Base-by-base conservation (phyloP, 1,140 invertebrate species). In the Helicoverpa armigera region DNA sequence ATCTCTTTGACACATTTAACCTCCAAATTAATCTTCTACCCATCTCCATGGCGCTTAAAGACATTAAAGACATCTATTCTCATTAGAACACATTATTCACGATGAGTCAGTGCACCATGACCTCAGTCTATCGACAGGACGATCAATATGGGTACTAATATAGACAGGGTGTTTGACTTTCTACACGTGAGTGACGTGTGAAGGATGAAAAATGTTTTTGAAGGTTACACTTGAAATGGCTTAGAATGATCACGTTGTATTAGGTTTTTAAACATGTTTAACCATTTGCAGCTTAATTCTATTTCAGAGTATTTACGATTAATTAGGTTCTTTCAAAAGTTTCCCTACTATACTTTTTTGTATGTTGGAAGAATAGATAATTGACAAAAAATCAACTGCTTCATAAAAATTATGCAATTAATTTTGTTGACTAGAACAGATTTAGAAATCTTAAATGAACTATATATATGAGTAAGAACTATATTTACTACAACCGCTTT, bases 71-170 rank as follows among this genome's bases (percentile, higher is more conserved):
- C 5, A 29, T 69, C 51, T 13, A 12, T 65, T 65, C 61, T 69
- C 67, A 69, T 51, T 69, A 29, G 53, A 10, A 35, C 35, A n/a
- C 14, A 23, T 35, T 73, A 53, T 73, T 73, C 35, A 53, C 51
- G 70, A 73, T 73, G 70, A 73, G 70, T 73, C 70, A 73, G 13
- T 73, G 14, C 23, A 73, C 29, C 70, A 14, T 73, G 70, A 73
- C 70, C 51, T 56, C 53, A 14, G n/a, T 12, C 53, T 12, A 53
- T 72, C 18, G 69, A 72, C 50, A 51, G 35, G 35, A 14, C 51
- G 48, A 29, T 73, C 51, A 53, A 54, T 73, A 54, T 56, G 50
- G 35, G 50, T 35, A 73, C n/a, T 73, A 73, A 73, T 67, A 48
- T 58, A 58, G 14, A 56, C 16, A 58, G 56, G 16, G 16, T 58